Conservation (phyloP, 2,797 vertebrate species). For the Eulemur mongoz region DNA sequence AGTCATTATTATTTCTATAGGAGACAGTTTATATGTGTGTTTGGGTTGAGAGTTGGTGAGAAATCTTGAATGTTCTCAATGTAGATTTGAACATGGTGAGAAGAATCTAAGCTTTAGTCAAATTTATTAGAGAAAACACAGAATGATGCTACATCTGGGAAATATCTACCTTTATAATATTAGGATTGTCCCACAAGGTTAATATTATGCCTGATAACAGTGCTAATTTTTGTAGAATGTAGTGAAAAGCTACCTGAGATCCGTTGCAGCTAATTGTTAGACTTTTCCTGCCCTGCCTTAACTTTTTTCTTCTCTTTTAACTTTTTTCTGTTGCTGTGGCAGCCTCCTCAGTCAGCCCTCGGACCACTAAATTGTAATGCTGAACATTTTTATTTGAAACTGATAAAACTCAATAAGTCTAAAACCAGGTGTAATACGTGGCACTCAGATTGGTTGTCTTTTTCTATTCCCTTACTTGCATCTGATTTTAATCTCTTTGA, state of each 20-base stretch:
- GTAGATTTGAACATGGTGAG: not conserved
- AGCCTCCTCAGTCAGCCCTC: not conserved
- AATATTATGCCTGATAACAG: not conserved
- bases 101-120: not conserved
- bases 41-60: not conserved
- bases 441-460: not conserved
- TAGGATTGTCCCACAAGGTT: not conserved
- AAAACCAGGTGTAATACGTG: constrained; percentile 38
- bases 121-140: constrained; percentile 18
- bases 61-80: constrained; percentile 5
- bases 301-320: not conserved
- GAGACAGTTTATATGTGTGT: not conserved
- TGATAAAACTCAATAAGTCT: constrained; percentile 23
- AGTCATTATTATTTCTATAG: not conserved
- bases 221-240: constrained; percentile 11
- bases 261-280: not conserved
- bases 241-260: not conserved
- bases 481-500: constrained; percentile 27
- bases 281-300: not conserved
- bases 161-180: not conserved
- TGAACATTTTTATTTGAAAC: constrained; percentile 7
- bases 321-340: not conserved
- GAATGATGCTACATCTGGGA: not conserved
- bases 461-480: constrained; percentile 24
- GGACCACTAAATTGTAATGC: not conserved